phyloP scores from a whole-genome alignment of 2,113 vertebrate species.

The Microtus richardsoni region DNA sequence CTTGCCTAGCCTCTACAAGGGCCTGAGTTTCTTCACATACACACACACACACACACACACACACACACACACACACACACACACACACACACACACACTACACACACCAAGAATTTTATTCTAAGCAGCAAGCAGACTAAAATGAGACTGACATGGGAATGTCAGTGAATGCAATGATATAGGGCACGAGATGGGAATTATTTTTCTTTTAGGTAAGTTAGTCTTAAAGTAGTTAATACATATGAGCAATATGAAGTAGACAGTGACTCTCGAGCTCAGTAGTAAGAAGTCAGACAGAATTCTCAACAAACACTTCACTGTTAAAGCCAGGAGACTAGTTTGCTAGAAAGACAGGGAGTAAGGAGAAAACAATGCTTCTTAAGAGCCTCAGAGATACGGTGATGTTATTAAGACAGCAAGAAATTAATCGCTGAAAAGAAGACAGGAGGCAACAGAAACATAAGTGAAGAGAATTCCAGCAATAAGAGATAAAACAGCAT shows the following conservation, averaged over 20 bases:
- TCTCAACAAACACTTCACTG: background rate
- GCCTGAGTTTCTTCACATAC: background rate
- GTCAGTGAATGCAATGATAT: background rate
- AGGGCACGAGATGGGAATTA: background rate
- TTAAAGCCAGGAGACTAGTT: background rate
- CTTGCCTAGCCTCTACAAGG: too few relatives aligned
- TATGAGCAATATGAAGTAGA: background rate
- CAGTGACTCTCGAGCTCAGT: background rate
- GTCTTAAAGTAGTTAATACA: background rate
- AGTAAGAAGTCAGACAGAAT: background rate
- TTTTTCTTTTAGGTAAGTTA: background rate
- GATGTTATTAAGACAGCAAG: background rate
- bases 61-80: background rate
- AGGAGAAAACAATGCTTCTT: background rate
- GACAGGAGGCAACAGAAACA: background rate
- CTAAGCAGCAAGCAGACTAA: background rate
- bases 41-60: background rate
- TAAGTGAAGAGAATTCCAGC: background rate
- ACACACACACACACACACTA: background rate
- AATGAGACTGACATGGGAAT: background rate
- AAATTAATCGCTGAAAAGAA: background rate
- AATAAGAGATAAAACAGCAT: background rate
- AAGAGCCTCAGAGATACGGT: background rate
- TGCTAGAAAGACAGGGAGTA: background rate
- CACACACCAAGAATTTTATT: background rate